Base-by-base conservation (phyloP, 2,797 vertebrate species). In the Squalus acanthias region DNA sequence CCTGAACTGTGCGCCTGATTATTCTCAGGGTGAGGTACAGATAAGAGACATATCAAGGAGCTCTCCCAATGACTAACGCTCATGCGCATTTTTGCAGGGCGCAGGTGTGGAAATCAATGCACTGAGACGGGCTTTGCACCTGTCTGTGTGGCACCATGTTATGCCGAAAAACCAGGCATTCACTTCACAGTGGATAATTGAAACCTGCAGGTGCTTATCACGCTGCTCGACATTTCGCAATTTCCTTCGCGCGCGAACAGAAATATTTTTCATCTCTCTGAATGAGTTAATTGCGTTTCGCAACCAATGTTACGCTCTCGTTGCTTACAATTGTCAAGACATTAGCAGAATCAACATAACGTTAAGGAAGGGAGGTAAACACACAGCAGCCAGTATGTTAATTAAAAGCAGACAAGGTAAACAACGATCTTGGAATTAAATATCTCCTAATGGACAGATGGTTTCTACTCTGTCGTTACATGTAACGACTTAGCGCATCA, bases 401-500 rank as follows among this genome's bases (percentile, higher is more conserved):
- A 95, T 76, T 57, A 29, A 95, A 95, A 95, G 15, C 26, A 60
- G 46, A 76, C 94, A 96, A 97, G 97, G 97, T 97, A 98, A 98
- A 98, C 97, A 97, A 96, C 95, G 96, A 96, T 96, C 97, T 97
- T 7, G 0, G 50, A 95, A 76, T 69, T 69, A 92, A 72, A 97
- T 96, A 96, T 74, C 96, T 97, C 97, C 97, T 97, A 97, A 97
- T 97, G 98, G 97, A 97, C 96, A 97, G 96, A 96, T 97, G 97
- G 96, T 96, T 97, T 97, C 98, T 97, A 69, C 50, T 96, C 88
- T 97, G 97, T 97, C 98, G 97, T 97, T 98, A 98, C 97, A 97
- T 97, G 97, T 97, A 97, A 97, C 98, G 98, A 98, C 97, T 98
- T 97, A 97, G 97, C 92, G 97, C 97, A 97, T 97, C 98, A 97